These are phyloP conservation scores for Cyrtodaria siliqua DNA, from an alignment of 2,888 invertebrate genomes.

Conservation along the genomic window DNA sequence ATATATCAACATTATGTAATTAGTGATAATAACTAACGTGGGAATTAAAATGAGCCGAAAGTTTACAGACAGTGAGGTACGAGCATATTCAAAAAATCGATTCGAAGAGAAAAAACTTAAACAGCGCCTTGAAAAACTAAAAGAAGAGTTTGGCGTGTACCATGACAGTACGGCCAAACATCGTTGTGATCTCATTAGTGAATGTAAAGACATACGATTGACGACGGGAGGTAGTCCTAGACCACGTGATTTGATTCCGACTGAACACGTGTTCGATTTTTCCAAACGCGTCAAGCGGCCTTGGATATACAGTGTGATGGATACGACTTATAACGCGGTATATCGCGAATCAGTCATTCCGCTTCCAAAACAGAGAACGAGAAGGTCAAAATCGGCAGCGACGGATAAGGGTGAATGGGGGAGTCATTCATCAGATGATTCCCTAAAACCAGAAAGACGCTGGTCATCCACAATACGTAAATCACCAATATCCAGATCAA, in stretches of 20 bases:
- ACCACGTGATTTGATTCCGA: constrained; percentile 10
- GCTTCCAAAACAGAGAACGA: constrained; percentile 14
- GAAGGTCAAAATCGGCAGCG: no score
- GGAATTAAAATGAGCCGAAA: constrained; percentile 9
- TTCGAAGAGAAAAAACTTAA: constrained; percentile 64
- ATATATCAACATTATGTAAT: no score
- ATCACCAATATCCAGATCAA: no score
- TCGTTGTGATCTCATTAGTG: constrained; percentile 48
- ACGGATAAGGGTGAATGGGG: no score
- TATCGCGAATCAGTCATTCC: constrained; percentile 62
- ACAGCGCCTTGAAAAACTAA: constrained; percentile 46
- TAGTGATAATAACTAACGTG: no score
- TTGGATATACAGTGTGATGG: constrained; percentile 70
- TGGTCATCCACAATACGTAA: no score
- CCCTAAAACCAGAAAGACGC: neutral
- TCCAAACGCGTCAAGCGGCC: constrained; percentile 60
- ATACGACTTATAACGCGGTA: constrained; percentile 68
- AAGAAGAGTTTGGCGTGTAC: constrained; percentile 49
- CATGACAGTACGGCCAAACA: constrained; percentile 58
- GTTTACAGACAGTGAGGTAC: constrained; percentile 68
- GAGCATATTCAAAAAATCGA: constrained; percentile 67
- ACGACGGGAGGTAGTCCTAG: constrained; percentile 64
- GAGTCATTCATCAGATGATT: no score
- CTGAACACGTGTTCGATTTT: constrained; percentile 28
- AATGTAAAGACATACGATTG: constrained; percentile 51